phyloP scores from a whole-genome alignment of 2,888 invertebrate genomes.

The Eupsilia transversa region DNA sequence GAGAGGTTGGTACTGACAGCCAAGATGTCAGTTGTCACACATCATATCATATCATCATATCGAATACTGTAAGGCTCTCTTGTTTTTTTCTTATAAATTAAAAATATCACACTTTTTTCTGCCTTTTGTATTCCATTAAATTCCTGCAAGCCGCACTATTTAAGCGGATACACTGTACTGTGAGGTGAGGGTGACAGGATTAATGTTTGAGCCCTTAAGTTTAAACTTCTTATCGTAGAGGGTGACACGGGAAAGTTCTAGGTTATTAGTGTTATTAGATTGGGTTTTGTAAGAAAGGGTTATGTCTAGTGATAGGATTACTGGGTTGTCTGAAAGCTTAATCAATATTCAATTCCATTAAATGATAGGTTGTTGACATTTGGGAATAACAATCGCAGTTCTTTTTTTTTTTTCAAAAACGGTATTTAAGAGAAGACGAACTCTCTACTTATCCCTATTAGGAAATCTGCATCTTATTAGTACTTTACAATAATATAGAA shows the following conservation, averaged over 20 bases:
- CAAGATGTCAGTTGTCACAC: no score
- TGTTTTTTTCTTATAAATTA: not conserved
- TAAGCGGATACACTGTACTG: not conserved
- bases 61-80: no score
- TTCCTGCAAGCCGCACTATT: not conserved
- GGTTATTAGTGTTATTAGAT: constrained; percentile 23
- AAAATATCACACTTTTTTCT: not conserved
- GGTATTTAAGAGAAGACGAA: not conserved
- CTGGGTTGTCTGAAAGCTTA: not conserved
- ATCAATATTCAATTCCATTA: constrained; percentile 10
- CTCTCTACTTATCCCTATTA: no score
- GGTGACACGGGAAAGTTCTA: constrained; percentile 17
- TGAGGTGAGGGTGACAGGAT: constrained; percentile 8
- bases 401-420: not conserved
- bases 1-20: no score
- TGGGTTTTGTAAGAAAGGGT: constrained; percentile 5
- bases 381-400: not conserved
- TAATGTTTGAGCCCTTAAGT: constrained; percentile 25
- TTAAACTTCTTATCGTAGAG: constrained; percentile 36
- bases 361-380: not conserved
- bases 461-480: no score
- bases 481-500: no score
- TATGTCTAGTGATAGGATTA: constrained; percentile 10
- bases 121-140: not conserved
- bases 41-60: no score